Evolutionary conservation across 2,797 vertebrate species (phyloP).

Genomic region (Heteromormyrus szaboi): DNA sequence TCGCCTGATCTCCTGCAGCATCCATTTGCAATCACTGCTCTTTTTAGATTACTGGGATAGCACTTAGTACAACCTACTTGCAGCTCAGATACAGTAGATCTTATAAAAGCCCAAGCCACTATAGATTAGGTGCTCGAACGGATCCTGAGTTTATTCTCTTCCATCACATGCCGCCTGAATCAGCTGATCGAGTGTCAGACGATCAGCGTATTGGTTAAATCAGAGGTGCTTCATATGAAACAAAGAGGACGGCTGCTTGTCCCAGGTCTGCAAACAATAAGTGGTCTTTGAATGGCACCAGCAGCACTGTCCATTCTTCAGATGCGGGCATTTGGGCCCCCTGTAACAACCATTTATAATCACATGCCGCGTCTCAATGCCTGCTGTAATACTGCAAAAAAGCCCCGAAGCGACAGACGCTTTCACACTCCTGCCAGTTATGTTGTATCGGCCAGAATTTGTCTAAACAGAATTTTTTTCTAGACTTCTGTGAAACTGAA

Average conservation of each 20-base stretch:
- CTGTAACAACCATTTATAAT: neutral
- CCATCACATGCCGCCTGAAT: neutral
- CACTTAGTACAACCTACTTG: neutral
- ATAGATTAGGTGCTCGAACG: neutral
- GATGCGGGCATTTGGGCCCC: neutral
- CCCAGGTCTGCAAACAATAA: neutral
- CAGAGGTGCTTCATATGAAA: neutral
- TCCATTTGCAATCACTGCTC: neutral
- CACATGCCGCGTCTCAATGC: neutral
- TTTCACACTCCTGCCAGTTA: conserved; percentile 58
- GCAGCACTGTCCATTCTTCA: neutral
- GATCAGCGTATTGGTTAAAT: neutral
- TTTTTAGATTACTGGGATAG: neutral
- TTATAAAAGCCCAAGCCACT: neutral
- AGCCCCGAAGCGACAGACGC: neutral
- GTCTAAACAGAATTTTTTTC: conserved; percentile 56
- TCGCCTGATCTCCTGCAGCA: neutral
- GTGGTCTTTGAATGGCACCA: neutral
- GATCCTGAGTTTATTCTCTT: neutral
- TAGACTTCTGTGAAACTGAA: conserved; percentile 52
- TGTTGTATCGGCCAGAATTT: conserved; percentile 61
- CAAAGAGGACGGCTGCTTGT: neutral
- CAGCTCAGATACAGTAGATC: neutral
- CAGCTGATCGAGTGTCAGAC: neutral
- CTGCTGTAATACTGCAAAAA: neutral